Evolutionary conservation across 2,797 vertebrate species (phyloP).

Genomic region (Spinibarbus caldwelli): DNA sequence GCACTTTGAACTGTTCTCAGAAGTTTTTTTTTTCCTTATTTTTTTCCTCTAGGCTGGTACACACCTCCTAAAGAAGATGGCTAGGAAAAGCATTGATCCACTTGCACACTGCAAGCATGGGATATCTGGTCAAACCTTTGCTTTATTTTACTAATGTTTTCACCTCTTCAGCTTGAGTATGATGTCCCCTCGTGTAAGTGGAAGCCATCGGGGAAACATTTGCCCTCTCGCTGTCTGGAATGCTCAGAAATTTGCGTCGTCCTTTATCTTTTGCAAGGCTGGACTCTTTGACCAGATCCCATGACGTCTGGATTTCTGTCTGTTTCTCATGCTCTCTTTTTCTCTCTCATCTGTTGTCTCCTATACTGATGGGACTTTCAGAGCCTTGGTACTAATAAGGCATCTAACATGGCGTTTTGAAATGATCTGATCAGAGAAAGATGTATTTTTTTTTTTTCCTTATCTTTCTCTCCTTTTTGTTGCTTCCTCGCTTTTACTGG

Average conservation of each 20-base stretch:
- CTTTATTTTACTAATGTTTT: slow-evolving; percentile 64
- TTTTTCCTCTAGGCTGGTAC: slow-evolving; percentile 86
- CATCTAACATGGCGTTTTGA: slow-evolving; percentile 41
- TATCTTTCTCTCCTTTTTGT: not conserved
- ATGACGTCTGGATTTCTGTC: slow-evolving; percentile 20
- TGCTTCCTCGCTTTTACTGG: slow-evolving; percentile 36
- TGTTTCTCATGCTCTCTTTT: slow-evolving; percentile 59
- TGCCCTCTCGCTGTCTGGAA: slow-evolving; percentile 18
- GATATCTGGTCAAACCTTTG: slow-evolving; percentile 72
- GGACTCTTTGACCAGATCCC: slow-evolving; percentile 41
- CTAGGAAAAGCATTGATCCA: slow-evolving; percentile 73
- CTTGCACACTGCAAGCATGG: slow-evolving; percentile 73
- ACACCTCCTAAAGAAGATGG: slow-evolving; percentile 97
- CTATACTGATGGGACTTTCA: slow-evolving; percentile 23
- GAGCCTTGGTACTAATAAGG: slow-evolving; percentile 49
- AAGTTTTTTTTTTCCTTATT: not conserved
- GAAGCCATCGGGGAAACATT: slow-evolving; percentile 34
- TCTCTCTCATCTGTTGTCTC: slow-evolving; percentile 59
- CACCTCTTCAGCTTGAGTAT: slow-evolving; percentile 63
- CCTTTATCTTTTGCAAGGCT: slow-evolving; percentile 23
- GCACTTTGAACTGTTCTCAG: not conserved
- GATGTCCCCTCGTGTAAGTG: slow-evolving; percentile 58
- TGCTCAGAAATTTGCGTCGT: slow-evolving; percentile 18
- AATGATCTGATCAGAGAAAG: slow-evolving; percentile 32
- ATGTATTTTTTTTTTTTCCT: too few species aligned